Base-by-base conservation (phyloP, 2,888 invertebrate species). In the Epistrophella euchroma region DNA sequence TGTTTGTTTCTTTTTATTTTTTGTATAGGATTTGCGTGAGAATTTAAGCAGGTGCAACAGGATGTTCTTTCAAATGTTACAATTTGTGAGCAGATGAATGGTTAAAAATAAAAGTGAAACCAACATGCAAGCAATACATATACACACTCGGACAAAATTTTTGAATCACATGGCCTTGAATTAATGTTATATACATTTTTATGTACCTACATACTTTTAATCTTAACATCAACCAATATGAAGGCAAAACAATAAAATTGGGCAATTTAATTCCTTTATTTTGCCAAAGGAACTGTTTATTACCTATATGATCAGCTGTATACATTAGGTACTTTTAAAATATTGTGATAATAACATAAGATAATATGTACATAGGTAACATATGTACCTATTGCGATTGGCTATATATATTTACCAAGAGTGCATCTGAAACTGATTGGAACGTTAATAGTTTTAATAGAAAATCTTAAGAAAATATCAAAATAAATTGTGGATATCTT, bases 51-150 rank as follows among this genome's bases (percentile, higher is more conserved):
- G 86, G 86, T 86, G 86, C 64, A 68, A 13, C 68, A 68, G 86
- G 86, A 86, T 71, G 60, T 52, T 74, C 64, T 40, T 50, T 71
- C 64, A 86, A 86, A 86, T 82, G 86, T 78, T 74, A 82, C 86
- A 77, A 86, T 82, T 86, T 60, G 81, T 70, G 64, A 86, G 86
- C 86, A 86, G 86, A 77, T 86, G 86, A 86, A 86, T 78, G 77
- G 77, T 71, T 82, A 70, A 66, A 81, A 88, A 86, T 81, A 77
- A 86, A 88, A 83, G 81, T 77, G 77, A 81, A 74, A 78, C 64
- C 68, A 32, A 56, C 52, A 66, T 47, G 47, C 66, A 66, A 47
- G 32, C 10, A 56, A 40, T 35, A 37, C 13, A 77, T 1, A 40
- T 35, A 37, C 50, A 15, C 15, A 47, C 10, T 25, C 5, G 43